A percentile compares a stretch with the other conserved stretches of the same genome.
Evolutionary conservation across 2,113 vertebrate genomes (phyloP).

Genomic region (Alces alces): DNA sequence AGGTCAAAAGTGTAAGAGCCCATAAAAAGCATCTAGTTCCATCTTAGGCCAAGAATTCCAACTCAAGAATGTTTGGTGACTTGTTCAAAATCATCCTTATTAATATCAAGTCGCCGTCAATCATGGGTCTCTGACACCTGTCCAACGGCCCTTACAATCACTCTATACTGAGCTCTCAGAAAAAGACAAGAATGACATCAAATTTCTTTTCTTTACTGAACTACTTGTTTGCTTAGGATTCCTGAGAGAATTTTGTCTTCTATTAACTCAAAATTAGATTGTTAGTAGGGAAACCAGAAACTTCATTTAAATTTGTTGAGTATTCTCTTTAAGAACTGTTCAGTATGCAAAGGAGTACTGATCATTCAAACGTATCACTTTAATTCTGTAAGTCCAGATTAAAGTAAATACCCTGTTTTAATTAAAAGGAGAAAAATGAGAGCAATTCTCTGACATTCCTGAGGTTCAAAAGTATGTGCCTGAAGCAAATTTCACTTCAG

Average conservation of each 20-base stretch:
- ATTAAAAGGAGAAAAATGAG: conserved; percentile 25
- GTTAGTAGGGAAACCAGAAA: neutral
- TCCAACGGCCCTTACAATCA: neutral
- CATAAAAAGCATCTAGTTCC: neutral
- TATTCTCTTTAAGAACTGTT: neutral
- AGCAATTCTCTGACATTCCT: neutral
- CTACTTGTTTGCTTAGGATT: neutral
- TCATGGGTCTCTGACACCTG: neutral
- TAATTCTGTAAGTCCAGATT: neutral
- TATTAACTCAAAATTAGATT: conserved; percentile 14
- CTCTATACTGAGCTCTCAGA: neutral
- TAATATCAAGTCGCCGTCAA: neutral
- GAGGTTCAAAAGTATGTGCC: conserved; percentile 36
- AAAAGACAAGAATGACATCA: neutral
- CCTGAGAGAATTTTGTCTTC: neutral
- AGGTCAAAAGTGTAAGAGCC: neutral
- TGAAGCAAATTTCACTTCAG: conserved; percentile 33
- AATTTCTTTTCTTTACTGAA: neutral
- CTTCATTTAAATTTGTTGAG: conserved; percentile 10
- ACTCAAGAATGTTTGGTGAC: neutral
- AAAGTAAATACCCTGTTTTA: conserved; percentile 20
- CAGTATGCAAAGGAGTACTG: neutral
- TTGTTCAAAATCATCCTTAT: neutral
- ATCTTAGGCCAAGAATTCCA: neutral
- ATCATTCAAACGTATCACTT: neutral